Evolutionary conservation across 2,888 invertebrate species (phyloP).

Genomic region (Melanostoma scalare): DNA sequence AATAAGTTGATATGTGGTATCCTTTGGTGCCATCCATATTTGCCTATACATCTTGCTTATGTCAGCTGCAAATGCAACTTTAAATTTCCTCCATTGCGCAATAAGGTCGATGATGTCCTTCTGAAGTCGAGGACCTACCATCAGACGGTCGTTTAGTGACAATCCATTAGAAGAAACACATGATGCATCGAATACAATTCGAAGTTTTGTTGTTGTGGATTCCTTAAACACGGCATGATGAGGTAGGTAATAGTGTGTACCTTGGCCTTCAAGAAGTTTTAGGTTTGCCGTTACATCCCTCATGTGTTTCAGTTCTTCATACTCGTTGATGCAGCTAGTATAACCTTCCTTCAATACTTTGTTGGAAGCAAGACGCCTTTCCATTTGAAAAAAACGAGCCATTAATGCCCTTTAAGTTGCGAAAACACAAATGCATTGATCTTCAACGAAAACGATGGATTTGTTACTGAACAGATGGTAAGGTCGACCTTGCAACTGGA

Average conservation of each 20-base stretch:
- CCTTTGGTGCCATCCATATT: constrained; percentile 14
- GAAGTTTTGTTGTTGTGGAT: constrained; percentile 18
- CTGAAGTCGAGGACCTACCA: constrained; percentile 27
- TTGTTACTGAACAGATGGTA: neutral
- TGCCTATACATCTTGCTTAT: constrained; percentile 8
- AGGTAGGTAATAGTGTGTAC: neutral
- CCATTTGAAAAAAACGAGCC: constrained; percentile 23
- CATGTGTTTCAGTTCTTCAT: constrained; percentile 2
- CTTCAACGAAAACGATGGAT: neutral
- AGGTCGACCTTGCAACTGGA: constrained; percentile 19
- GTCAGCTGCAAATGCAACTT: neutral
- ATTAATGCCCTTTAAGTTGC: constrained; percentile 3
- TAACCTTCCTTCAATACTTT: constrained; percentile 4
- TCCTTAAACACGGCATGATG: constrained; percentile 12
- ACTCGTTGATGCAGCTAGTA: neutral
- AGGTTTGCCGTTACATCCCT: neutral
- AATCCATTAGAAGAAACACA: constrained; percentile 3
- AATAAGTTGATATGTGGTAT: neutral
- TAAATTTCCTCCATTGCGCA: constrained; percentile 1
- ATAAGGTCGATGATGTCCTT: neutral
- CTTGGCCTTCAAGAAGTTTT: neutral
- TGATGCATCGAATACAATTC: constrained; percentile 23
- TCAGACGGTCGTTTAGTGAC: constrained; percentile 21
- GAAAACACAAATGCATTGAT: constrained; percentile 17
- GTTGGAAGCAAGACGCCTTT: neutral